phyloP scores from a whole-genome alignment of 53 echinoderm and acorn worm species.

The Hippasteria phrygiana region DNA sequence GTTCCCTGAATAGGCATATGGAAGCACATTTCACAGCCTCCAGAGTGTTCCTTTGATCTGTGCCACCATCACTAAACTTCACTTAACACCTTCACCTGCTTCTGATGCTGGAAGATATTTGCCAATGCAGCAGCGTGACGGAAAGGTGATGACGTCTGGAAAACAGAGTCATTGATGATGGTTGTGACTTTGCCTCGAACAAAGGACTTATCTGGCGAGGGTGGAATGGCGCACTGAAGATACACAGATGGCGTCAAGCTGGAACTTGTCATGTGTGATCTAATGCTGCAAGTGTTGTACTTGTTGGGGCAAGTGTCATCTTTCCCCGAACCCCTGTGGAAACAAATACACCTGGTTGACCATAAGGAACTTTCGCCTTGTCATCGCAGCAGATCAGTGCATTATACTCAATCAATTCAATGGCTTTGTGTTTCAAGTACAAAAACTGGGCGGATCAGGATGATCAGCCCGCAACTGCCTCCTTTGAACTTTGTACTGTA shows the following conservation, averaged over 20 bases:
- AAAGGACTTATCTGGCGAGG: constrained; percentile 23
- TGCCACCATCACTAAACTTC: constrained; percentile 55
- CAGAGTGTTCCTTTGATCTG: constrained; percentile 37
- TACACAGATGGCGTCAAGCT: constrained; percentile 59
- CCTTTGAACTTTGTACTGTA: not conserved
- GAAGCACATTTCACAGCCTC: constrained; percentile 51
- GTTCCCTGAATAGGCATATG: constrained; percentile 13
- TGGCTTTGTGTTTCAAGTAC: not conserved
- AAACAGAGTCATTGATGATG: constrained; percentile 29
- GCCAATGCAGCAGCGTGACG: constrained; percentile 48
- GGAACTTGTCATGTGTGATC: constrained; percentile 50
- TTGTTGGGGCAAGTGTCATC: constrained; percentile 19
- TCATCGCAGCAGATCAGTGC: constrained; percentile 34
- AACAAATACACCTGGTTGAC: constrained; percentile 47
- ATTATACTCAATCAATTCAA: not conserved
- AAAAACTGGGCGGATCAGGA: not conserved
- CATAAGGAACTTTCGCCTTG: constrained; percentile 55
- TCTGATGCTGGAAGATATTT: not conserved
- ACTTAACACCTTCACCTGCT: constrained; percentile 1
- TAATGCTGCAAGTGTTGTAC: constrained; percentile 29
- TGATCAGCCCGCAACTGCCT: not conserved
- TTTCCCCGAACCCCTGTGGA: constrained; percentile 53
- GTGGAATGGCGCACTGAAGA: constrained; percentile 29
- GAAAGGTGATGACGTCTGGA: constrained; percentile 62
- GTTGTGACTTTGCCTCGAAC: constrained; percentile 35